Conservation (phyloP, 2,888 invertebrate genomes). For the Megalurothrips usitatus region DNA sequence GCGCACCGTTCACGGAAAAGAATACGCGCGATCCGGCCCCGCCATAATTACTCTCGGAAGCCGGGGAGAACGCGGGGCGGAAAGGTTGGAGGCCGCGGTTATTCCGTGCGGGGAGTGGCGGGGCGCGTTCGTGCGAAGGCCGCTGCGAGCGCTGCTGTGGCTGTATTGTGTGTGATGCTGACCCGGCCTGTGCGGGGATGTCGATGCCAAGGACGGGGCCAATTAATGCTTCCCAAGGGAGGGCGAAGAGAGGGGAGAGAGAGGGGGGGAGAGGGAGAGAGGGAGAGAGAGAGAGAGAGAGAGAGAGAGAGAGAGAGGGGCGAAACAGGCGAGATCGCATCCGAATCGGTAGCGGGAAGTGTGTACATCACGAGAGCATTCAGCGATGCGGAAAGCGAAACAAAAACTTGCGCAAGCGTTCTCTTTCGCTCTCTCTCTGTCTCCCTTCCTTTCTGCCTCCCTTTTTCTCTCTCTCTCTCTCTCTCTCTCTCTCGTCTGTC, state of each 20-base stretch:
- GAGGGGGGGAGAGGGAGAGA: background rate
- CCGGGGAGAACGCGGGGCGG: no score
- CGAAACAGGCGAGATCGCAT: background rate
- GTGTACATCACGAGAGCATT: no score
- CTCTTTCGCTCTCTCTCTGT: background rate
- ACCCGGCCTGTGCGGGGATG: no score
- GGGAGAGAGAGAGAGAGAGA: constrained; percentile 28
- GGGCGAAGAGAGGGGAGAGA: background rate
- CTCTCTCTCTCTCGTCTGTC: constrained; percentile 8
- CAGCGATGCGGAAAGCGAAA: background rate
- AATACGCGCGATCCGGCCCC: no score
- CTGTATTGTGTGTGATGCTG: no score
- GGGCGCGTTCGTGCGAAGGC: no score
- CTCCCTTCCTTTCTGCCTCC: background rate
- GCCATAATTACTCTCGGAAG: no score
- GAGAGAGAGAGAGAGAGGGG: constrained; percentile 15
- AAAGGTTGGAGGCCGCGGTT: no score
- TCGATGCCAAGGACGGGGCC: no score
- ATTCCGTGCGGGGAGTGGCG: no score
- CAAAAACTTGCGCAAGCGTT: background rate
- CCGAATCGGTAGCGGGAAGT: background rate
- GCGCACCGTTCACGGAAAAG: no score
- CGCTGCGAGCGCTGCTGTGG: no score
- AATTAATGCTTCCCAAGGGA: background rate
- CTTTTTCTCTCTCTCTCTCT: constrained; percentile 1